Evolutionary conservation across 2,888 invertebrate species (phyloP), one percentile per base, ranked within the genome.

Genomic region (Andrena camellia): DNA sequence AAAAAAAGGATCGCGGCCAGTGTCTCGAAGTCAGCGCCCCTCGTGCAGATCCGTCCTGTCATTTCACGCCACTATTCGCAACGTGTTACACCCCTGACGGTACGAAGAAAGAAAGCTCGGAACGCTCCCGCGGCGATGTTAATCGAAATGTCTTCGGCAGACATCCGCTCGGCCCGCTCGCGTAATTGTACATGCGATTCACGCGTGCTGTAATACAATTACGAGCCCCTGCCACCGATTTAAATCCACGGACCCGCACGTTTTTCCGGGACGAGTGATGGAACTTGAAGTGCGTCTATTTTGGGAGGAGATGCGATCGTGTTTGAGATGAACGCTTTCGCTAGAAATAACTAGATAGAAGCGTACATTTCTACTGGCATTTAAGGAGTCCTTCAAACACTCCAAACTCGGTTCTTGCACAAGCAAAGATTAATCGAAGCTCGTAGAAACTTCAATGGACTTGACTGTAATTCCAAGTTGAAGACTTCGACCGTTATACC

Each of bases 131-230:
- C 89, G 78, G 93, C 76, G 92, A 83, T 86, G 88, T 93, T 93
- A 93, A 94, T 94, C 92, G 94, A 93, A 94, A 92, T 92, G 94
- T 94, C 94, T 90, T 89, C 86, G 79, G 75, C 94, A 94, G 94
- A 93, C 89, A 90, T 88, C 79, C 87, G 64, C 72, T 75, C 63
- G 76, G 75, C 13, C 17, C 71, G 71, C 57, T 76, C 63, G 35
- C 54, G 60, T 69, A 75, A 83, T 76, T 79, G 77, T 76, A 33
- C 67, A 62, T 26, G 20, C 66, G 71, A 66, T 62, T 67, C 50
- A n/a, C 66, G 26, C 31, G 20, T 54, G 54, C 70, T 29, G 10
- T 50, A 10, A 23, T 42, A 66, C 59, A 79, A 73, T 78, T 80
- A 54, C 50, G 23, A 26, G 35, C 33, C 57, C 29, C 57, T 33